Conservation (phyloP, 2,888 invertebrate species). For the Amphipoea lucens region DNA sequence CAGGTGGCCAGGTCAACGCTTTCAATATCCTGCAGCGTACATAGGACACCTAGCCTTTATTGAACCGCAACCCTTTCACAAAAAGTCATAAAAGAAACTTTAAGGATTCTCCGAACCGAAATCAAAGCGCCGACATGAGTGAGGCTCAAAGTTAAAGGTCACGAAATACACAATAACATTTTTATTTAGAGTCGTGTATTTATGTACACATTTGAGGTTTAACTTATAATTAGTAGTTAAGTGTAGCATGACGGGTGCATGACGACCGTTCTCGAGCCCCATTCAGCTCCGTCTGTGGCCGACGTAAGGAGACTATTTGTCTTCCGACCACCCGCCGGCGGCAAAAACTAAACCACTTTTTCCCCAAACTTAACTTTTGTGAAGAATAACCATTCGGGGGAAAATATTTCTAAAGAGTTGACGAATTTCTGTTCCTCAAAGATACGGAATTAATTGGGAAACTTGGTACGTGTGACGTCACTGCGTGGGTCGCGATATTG, state of each 20-base stretch:
- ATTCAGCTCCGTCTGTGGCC: conserved; percentile 62
- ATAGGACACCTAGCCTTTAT: conserved; percentile 39
- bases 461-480: conserved; percentile 56
- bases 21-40: conserved; percentile 6
- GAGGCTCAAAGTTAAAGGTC: conserved; percentile 39
- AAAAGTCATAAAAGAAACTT: conserved; percentile 51
- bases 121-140: conserved; percentile 46
- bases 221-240: conserved; percentile 18
- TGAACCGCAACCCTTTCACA: conserved; percentile 23
- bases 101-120: conserved; percentile 48
- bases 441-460: conserved; percentile 68
- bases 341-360: conserved; percentile 72
- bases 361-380: conserved; percentile 67
- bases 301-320: conserved; percentile 73
- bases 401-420: conserved; percentile 62
- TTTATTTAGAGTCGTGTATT: conserved; percentile 34
- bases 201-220: conserved; percentile 11
- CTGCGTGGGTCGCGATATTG: conserved; percentile 50
- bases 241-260: conserved; percentile 31
- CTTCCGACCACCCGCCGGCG: conserved; percentile 58
- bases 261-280: conserved; percentile 47
- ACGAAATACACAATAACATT: conserved; percentile 21
- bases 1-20: conserved; percentile 40
- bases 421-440: conserved; percentile 47
- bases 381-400: conserved; percentile 66